phyloP scores from a whole-genome alignment of 2,113 vertebrate genomes.

The Trichomycterus rosablanca region DNA sequence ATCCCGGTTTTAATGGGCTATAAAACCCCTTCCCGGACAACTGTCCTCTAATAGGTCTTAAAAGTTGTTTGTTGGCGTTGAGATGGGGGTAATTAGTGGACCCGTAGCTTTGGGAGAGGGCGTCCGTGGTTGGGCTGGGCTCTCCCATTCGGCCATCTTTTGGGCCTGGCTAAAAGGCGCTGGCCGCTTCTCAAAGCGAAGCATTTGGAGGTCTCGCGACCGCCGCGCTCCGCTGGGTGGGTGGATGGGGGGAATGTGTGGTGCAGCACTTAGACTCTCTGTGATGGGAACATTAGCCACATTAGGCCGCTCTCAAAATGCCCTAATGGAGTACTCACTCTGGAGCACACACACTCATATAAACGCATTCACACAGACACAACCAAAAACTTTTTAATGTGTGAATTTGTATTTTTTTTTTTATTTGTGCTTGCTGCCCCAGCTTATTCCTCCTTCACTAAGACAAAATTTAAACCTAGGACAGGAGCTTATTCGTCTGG shows the following conservation, averaged over 20 bases:
- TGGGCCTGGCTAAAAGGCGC: slow-evolving; percentile 52
- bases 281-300: slow-evolving; percentile 53
- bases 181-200: slow-evolving; percentile 47
- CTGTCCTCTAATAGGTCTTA: slow-evolving; percentile 53
- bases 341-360: slow-evolving; percentile 27
- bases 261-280: slow-evolving; percentile 53
- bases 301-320: slow-evolving; percentile 51
- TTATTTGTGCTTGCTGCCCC: slow-evolving; percentile 31
- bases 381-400: slow-evolving; percentile 40
- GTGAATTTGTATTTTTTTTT: slow-evolving; percentile 27
- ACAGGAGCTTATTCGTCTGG: slow-evolving; percentile 29
- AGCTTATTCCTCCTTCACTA: slow-evolving; percentile 25
- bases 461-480: slow-evolving; percentile 31
- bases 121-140: slow-evolving; percentile 41
- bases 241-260: slow-evolving; percentile 42
- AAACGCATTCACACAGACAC: slow-evolving; percentile 5
- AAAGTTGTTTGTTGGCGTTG: slow-evolving; percentile 54
- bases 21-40: slow-evolving; percentile 52
- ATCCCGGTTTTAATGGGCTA: slow-evolving; percentile 50
- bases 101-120: slow-evolving; percentile 48
- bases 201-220: slow-evolving; percentile 49
- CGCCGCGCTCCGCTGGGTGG: slow-evolving; percentile 39
- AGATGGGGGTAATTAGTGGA: slow-evolving; percentile 52
- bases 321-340: slow-evolving; percentile 52
- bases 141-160: slow-evolving; percentile 48